phyloP scores from a whole-genome alignment of 2,888 invertebrate genomes.

The Drosophila macrothrix region DNA sequence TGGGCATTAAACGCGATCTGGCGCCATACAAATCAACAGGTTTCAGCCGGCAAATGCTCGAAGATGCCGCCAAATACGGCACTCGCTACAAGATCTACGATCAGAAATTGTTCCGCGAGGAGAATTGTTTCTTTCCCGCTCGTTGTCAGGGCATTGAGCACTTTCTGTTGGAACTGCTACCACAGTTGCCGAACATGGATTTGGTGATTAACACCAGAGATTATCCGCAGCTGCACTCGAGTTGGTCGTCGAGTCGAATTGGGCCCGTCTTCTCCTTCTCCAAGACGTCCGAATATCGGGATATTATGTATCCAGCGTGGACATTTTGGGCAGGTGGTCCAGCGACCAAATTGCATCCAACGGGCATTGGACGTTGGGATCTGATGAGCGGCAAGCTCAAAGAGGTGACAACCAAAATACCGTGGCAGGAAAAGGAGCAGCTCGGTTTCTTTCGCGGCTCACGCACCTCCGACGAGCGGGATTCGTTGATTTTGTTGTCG shows the following conservation, averaged over 20 bases:
- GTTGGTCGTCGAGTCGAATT: slow-evolving; percentile 35
- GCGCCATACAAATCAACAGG: slow-evolving; percentile 88
- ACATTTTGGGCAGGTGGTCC: slow-evolving; percentile 99
- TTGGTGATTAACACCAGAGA: slow-evolving; percentile 95
- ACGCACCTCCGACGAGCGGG: slow-evolving; percentile 95
- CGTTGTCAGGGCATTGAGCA: slow-evolving; percentile 96
- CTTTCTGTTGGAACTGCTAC: slow-evolving; percentile 90
- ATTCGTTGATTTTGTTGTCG: slow-evolving; percentile 93
- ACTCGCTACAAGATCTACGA: slow-evolving; percentile 93
- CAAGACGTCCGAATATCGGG: slow-evolving; percentile 92
- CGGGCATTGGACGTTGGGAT: slow-evolving; percentile 97
- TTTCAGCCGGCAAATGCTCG: slow-evolving; percentile 89
- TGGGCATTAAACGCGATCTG: slow-evolving; percentile 90
- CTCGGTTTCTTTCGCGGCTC: slow-evolving; percentile 97
- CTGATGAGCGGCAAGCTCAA: slow-evolving; percentile 90
- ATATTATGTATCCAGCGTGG: slow-evolving; percentile 98
- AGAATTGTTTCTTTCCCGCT: slow-evolving; percentile 95
- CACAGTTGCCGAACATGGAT: slow-evolving; percentile 92
- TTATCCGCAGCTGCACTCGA: slow-evolving; percentile 91
- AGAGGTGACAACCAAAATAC: slow-evolving; percentile 87
- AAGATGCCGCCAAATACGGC: slow-evolving; percentile 87
- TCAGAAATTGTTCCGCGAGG: slow-evolving; percentile 92
- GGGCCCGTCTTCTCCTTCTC: slow-evolving; percentile 97
- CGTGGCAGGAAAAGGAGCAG: slow-evolving; percentile 91
- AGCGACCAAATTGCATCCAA: slow-evolving; percentile 96